Base-by-base conservation (phyloP, 1,140 invertebrate species). In the Choristoneura fumiferana region DNA sequence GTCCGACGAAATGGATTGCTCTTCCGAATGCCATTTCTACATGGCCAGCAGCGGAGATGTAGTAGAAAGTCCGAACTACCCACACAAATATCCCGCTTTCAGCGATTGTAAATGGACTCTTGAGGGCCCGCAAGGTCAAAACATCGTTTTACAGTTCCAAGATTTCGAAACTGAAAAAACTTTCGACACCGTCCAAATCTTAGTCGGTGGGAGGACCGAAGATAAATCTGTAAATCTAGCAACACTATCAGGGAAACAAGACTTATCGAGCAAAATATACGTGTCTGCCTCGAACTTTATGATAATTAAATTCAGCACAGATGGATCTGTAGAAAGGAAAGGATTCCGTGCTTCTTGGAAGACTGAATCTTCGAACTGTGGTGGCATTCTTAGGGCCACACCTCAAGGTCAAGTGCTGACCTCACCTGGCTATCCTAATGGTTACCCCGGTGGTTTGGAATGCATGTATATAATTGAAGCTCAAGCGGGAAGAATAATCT, bases 111-210 rank as follows among this genome's bases (percentile, higher is more conserved):
- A 98, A 89, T 99, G 98, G 98, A 98, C 97, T 0, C 90, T 99
- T 43, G 98, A 99, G 91, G 97, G 97, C 18, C 97, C 97, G 3
- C 94, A 98, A 87, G 98, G 98, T 37, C 96, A 98, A 82, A 97
- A 97, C 72, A 97, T 98, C 62, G 92, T 97, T 33, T 90, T 98
- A 57, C 91, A 98, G 93, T 98, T 99, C 87, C 96, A 97, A 92
- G 96, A 98, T 90, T 99, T 99, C 87, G 97, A 98, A 80, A 99
- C 98, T 3, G 98, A 99, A 89, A 96, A 97, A 81, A 95, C 96
- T 70, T 97, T 98, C 75, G 98, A 99, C 87, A 97, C 97, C 34
- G 97, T 99, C 4, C 97, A 98, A 89, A 96, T 99, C 66, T 91
- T 98, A 65, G 96, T 97, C 1, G 98, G 98, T 17, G 98, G 98